phyloP scores from a whole-genome alignment of 1,140 invertebrate genomes.

The Anoplophora glabripennis region DNA sequence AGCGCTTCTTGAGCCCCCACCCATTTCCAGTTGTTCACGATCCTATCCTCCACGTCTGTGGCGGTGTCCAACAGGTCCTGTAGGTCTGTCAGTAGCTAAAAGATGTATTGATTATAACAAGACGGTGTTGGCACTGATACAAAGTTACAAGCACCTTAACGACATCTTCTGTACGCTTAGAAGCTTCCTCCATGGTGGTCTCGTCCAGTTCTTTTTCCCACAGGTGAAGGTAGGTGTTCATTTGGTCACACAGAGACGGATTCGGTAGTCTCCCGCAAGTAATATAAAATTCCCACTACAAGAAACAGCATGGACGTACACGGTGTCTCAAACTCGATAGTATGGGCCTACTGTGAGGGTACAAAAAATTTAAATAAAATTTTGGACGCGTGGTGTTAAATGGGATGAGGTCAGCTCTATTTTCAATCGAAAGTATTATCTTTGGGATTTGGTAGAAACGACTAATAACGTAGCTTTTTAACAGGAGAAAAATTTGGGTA shows the following conservation, averaged over 20 bases:
- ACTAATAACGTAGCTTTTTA: too few species aligned
- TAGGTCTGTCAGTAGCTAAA: constrained; percentile 50
- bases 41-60: constrained; percentile 15
- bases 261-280: constrained; percentile 64
- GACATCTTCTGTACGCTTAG: constrained; percentile 48
- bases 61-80: constrained; percentile 44
- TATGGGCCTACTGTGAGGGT: too few species aligned
- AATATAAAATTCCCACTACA: constrained; percentile 61
- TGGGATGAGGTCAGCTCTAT: too few species aligned
- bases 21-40: constrained; percentile 51
- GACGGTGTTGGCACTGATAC: too few species aligned
- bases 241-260: constrained; percentile 53
- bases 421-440: too few species aligned
- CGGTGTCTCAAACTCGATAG: too few species aligned
- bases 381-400: too few species aligned
- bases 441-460: too few species aligned
- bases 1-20: constrained; percentile 42
- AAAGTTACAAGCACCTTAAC: too few species aligned
- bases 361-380: too few species aligned
- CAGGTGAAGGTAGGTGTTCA: constrained; percentile 62
- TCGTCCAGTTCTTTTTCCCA: constrained; percentile 55
- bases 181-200: constrained; percentile 48
- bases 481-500: too few species aligned
- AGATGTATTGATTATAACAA: constrained; percentile 10
- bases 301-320: too few species aligned